Base-by-base conservation (phyloP, 2,113 vertebrate genomes). In the Dipodomys merriami region DNA sequence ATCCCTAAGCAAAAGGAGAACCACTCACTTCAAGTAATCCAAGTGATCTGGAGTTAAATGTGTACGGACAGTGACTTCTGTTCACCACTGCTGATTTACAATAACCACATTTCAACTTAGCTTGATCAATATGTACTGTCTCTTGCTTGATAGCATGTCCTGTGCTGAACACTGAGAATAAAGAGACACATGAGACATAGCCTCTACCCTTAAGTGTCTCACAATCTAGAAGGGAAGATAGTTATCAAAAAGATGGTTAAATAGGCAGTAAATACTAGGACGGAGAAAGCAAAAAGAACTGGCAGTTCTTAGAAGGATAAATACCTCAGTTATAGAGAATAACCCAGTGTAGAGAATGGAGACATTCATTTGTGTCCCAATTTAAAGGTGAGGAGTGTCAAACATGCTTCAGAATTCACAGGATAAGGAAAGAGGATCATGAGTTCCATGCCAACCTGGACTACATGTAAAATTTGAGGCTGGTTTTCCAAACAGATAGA, bases 91-190 rank as follows among this genome's bases (percentile, higher is more conserved):
- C 23, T 86, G 73, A 85, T 90, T 87, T 90, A 87, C 13, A 90
- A 93, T 67, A 91, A 91, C 33, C 67, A 77, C 49, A 65, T 73
- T 93, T 93, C 39, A 67, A 25, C 93, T 95, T 65, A 92, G 62
- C 11, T 90, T 46, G 35, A 68, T 93, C 92, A 91, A 83, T 90
- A 90, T 39, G 93, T 91, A 93, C 74, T 94, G 87, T 77, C n/a
- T n/a, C 81, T 39, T 91, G 33, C 44, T 69, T 77, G 87, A 93
- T 83, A 35, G 23, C 84, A 84, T 68, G 46, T 49, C 30, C 30
- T 88, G 25, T 53, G 35, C 23, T 82, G 33, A 64, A 84, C 19
- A 85, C 33, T 39, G 16, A 92, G 29, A 16, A 84, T 67, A 79
- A 19, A 83, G 30, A 93, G 74, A 71, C 74, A 88, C 92, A 73